These are phyloP conservation scores for Steinernema carpocapsae DNA, from an alignment of 2,888 invertebrate genomes.

Conservation along the genomic window DNA sequence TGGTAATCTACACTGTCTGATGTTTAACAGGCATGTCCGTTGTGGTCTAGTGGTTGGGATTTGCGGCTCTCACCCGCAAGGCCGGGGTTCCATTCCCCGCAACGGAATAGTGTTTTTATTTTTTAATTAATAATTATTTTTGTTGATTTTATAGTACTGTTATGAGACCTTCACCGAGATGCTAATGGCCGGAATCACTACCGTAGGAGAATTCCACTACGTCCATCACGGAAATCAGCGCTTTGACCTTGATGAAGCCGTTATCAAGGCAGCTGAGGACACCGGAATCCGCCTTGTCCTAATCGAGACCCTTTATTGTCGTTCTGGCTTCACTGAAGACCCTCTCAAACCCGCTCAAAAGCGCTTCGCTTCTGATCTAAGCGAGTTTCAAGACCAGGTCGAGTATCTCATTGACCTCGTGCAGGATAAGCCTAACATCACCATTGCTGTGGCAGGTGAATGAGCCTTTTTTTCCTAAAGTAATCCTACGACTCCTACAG, in stretches of 20 bases:
- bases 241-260: conserved; percentile 58
- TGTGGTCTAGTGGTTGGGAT: no score
- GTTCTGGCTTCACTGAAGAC: conserved; percentile 59
- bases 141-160: conserved; percentile 56
- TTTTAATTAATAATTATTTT: not conserved
- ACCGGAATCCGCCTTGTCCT: conserved; percentile 63
- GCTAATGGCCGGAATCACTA: conserved; percentile 66
- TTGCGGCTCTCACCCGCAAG: no score
- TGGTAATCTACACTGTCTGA: no score
- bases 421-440: conserved; percentile 34
- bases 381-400: conserved; percentile 53
- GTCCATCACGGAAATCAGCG: conserved; percentile 61
- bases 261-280: conserved; percentile 62
- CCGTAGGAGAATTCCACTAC: conserved; percentile 68
- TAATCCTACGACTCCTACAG: conserved; percentile 41
- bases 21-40: no score
- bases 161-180: conserved; percentile 64
- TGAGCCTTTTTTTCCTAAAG: not conserved
- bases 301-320: conserved; percentile 63
- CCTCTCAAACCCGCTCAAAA: conserved; percentile 55
- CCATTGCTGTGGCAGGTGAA: conserved; percentile 52
- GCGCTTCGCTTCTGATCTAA: conserved; percentile 52
- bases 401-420: conserved; percentile 41
- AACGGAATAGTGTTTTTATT: no score
- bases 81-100: no score